Evolutionary conservation across 2,888 invertebrate species (phyloP).

Genomic region (Osmoderma eremita): DNA sequence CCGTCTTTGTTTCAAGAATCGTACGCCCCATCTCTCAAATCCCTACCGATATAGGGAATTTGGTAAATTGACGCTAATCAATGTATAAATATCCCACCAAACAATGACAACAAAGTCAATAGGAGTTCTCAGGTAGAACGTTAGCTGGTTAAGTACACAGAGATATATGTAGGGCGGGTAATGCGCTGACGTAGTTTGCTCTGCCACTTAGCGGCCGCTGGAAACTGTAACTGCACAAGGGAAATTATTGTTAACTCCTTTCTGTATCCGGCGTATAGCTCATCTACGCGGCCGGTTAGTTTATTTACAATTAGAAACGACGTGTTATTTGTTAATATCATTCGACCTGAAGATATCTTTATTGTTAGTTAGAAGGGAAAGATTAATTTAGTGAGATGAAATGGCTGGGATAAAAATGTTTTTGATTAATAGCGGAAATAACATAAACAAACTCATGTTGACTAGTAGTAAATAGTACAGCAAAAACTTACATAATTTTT

Average conservation of each 20-base stretch:
- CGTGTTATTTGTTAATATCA: conserved; percentile 32
- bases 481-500: too few species aligned
- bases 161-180: conserved; percentile 9
- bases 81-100: conserved; percentile 33
- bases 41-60: conserved; percentile 36
- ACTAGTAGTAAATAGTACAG: too few species aligned
- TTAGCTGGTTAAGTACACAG: conserved; percentile 21
- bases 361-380: conserved; percentile 20
- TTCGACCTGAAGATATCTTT: conserved; percentile 30
- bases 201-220: conserved; percentile 13
- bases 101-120: conserved; percentile 40
- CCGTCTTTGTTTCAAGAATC: conserved; percentile 4
- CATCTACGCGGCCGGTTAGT: conserved; percentile 5
- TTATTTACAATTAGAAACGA: conserved; percentile 31
- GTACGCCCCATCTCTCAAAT: not conserved
- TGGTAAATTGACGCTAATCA: conserved; percentile 40
- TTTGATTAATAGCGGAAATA: too few species aligned
- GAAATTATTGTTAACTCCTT: conserved; percentile 37
- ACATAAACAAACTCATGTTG: too few species aligned
- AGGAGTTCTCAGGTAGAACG: conserved; percentile 34
- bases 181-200: conserved; percentile 6
- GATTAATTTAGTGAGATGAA: not conserved
- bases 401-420: too few species aligned
- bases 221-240: conserved; percentile 33
- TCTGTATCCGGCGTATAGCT: conserved; percentile 6